phyloP scores from a whole-genome alignment of 2,113 vertebrate species.

The Symphodus melops region DNA sequence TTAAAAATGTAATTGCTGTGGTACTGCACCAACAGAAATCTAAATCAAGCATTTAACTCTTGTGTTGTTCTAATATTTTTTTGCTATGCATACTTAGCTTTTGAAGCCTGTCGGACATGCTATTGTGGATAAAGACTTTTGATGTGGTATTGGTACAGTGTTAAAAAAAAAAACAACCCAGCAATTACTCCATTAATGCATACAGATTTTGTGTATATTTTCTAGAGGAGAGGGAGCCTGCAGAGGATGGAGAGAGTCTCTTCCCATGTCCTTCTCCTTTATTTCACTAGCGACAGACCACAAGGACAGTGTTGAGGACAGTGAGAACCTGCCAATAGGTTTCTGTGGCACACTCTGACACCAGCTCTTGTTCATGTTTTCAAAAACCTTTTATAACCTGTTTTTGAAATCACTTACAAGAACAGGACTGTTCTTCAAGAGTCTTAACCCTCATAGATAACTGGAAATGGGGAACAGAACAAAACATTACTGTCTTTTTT shows the following conservation, averaged over 20 bases:
- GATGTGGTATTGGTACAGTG: no score
- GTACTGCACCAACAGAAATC: no score
- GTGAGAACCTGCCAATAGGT: not conserved
- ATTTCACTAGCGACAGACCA: not conserved
- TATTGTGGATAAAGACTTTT: no score
- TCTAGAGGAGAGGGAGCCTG: constrained; percentile 8
- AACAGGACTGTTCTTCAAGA: not conserved
- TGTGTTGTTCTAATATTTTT: no score
- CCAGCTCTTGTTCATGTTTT: not conserved
- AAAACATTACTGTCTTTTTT: no score
- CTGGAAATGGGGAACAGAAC: not conserved
- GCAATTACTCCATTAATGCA: no score
- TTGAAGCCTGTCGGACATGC: no score
- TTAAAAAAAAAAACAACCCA: no score
- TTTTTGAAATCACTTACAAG: not conserved
- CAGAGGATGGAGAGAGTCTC: constrained; percentile 17
- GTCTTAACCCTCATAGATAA: not conserved
- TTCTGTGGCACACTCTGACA: not conserved
- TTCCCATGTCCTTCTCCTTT: constrained; percentile 38
- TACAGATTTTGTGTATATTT: no score
- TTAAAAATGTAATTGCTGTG: no score
- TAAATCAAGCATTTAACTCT: no score
- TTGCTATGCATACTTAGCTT: no score
- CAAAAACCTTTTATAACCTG: constrained; percentile 7
- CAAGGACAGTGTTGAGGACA: not conserved